A percentile compares a stretch with the other conserved stretches of the same genome.
phyloP scores from a whole-genome alignment of 2,888 invertebrate species.

The Drosophila koepferae region DNA sequence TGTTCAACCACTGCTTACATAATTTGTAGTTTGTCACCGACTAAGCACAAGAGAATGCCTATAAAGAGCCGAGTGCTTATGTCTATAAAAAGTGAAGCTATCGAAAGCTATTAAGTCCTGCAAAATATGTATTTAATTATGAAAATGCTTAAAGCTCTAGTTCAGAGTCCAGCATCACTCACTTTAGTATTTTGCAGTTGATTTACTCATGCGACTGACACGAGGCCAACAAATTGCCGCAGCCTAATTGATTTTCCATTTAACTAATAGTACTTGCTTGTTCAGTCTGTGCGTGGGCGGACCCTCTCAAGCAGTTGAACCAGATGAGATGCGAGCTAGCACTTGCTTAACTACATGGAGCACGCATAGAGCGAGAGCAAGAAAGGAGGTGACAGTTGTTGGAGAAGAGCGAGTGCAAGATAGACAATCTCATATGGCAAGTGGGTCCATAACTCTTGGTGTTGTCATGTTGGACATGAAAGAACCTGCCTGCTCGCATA shows the following conservation, averaged over 20 bases:
- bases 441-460: conserved; percentile 73
- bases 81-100: neutral
- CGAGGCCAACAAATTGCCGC: no score
- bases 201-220: neutral
- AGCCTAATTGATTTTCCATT: conserved; percentile 20
- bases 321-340: conserved; percentile 8
- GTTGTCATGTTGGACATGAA: conserved; percentile 77
- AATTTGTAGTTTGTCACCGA: conserved; percentile 59
- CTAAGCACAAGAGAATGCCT: conserved; percentile 43
- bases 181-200: neutral
- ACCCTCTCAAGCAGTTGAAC: conserved; percentile 8
- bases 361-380: conserved; percentile 1
- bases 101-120: neutral
- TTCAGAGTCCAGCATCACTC: fast-evolving
- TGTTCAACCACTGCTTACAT: conserved; percentile 25
- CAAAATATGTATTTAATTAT: neutral
- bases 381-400: neutral
- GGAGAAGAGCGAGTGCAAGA: neutral
- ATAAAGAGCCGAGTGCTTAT: neutral
- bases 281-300: conserved; percentile 16
- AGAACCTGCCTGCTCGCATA: conserved; percentile 67
- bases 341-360: conserved; percentile 34
- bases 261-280: conserved; percentile 8
- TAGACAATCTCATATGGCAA: conserved; percentile 48
- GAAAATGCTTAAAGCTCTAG: neutral